Conservation (phyloP, 2,797 vertebrate genomes). For the Lophius americanus region DNA sequence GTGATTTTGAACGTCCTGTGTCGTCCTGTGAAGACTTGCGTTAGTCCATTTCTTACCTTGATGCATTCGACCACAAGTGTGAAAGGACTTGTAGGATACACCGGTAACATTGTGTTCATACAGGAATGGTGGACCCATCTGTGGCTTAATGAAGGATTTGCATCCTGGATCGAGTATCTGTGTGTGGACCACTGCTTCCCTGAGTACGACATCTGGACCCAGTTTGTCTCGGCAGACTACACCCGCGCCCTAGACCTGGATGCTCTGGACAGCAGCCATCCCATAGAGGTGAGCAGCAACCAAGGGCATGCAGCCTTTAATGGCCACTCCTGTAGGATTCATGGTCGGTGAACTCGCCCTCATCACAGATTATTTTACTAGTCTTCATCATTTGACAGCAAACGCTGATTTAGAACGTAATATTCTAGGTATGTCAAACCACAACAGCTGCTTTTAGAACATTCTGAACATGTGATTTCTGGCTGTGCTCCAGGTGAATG, state of each 20-base stretch:
- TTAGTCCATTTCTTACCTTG: no score
- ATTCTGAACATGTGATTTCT: background rate
- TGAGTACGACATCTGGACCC: slow-evolving; percentile 99
- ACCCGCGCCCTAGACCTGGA: slow-evolving; percentile 96
- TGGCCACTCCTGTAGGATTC: background rate
- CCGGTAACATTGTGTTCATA: background rate
- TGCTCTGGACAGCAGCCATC: slow-evolving; percentile 98
- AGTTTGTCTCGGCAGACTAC: slow-evolving; percentile 98
- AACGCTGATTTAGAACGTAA: no score
- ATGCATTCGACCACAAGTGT: no score
- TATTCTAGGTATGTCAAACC: background rate
- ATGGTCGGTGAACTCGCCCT: background rate
- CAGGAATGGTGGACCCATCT: slow-evolving; percentile 99
- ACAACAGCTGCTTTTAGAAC: background rate
- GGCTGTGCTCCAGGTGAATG: slow-evolving; percentile 85
- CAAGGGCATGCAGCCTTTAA: no score
- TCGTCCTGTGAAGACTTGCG: no score
- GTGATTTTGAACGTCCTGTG: no score
- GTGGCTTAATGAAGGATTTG: slow-evolving; percentile 99
- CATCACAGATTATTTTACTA: background rate
- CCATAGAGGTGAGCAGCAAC: slow-evolving; percentile 88
- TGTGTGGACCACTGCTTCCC: slow-evolving; percentile 99
- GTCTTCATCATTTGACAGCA: background rate
- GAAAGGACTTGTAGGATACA: background rate
- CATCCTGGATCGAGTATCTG: slow-evolving; percentile 99